Evolutionary conservation across 2,113 vertebrate genomes (phyloP), one percentile per base, ranked within the genome.

Genomic region (Limanda limanda): DNA sequence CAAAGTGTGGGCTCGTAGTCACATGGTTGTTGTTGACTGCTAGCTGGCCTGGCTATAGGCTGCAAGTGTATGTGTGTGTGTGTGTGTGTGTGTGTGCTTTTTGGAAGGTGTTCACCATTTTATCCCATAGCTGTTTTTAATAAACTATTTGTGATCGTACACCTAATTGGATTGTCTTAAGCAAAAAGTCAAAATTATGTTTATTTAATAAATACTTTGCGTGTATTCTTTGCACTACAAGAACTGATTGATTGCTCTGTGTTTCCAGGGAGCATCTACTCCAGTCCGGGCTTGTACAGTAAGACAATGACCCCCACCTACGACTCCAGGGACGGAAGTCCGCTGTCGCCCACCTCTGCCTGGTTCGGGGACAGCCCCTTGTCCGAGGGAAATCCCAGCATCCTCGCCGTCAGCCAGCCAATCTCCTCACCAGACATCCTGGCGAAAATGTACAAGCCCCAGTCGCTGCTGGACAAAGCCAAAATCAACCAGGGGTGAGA

Each of bases 291-390:
- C 78, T 94, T 99, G 40, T 99, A 99, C 87, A 99, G 98, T 87
- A 99, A 99, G 93, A 99, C 98, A 7, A 99, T 99, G 98, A 99
- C 98, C 0, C 98, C 98, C 11, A 99, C 98, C 60, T 99, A 99
- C 5, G 97, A 99, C 86, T 97, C 98, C 37, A 95, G 98, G 40
- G 98, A 99, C 7, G 98, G 98, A 82, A 99, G 98, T 70, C 98
- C 98, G 14, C 92, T 99, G 73, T 99, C 98, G 0, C 98, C 98
- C 57, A 99, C 98, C 42, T 95, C 98, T 1, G 98, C 98, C 65
- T 99, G 98, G 98, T 99, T 99, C 3, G 98, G 98, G 45, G 98
- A 99, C 91, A 99, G 97, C 63, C 98, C 97, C 37, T 92, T 99
- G 81, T 99, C 98, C 0, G 98, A 99, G 94, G 98, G 98, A 10